Evolutionary conservation across 2,797 vertebrate species (phyloP), one percentile per base, ranked within the genome.

Genomic region (Thaleichthys pacificus): DNA sequence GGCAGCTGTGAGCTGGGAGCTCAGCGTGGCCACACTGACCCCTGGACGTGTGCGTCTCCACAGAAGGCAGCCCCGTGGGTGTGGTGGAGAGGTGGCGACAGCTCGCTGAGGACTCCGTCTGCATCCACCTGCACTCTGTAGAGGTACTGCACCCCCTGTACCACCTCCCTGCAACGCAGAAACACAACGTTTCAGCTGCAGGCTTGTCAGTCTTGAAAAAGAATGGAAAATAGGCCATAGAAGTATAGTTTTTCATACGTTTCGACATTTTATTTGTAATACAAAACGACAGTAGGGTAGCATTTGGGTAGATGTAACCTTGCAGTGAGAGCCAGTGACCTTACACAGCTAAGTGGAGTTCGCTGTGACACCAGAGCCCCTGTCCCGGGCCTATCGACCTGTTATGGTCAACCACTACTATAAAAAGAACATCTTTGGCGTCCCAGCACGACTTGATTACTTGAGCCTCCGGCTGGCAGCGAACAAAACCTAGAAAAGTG

Each of bases 91-190:
- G 93, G 81, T 3, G 95, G 95, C 0, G 97, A 99, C 0, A 89
- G 84, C 76, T 95, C 92, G 69, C 96, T 96, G 30, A 93, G 72
- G 30, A 91, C 83, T 42, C 90, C 80, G 1, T 89, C 94, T 21
- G 92, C 91, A 66, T 94, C 83, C 32, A 94, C 95, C 82, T 95
- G 95, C 69, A 99, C 88, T 61, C 89, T 93, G 85, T 99, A 99
- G 30, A 62, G 86, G 83, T 98, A 99, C 74, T 85, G 68, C 71
- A 94, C 88, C 38, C 96, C 96, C 12, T 80, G 84, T 0, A 1
- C 81, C 15, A 98, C 93, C 63, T 95, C 94, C 86, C 97, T 99
- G 90, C 7, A 61, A 65, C 79, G 60, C 69, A 77, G 30, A 66
- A 69, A 68, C 22, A 24, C 22, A 17, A 42, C 11, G 42, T 8